Evolutionary conservation across 1,140 invertebrate species (phyloP).

Genomic region (Lethrus apterus): DNA sequence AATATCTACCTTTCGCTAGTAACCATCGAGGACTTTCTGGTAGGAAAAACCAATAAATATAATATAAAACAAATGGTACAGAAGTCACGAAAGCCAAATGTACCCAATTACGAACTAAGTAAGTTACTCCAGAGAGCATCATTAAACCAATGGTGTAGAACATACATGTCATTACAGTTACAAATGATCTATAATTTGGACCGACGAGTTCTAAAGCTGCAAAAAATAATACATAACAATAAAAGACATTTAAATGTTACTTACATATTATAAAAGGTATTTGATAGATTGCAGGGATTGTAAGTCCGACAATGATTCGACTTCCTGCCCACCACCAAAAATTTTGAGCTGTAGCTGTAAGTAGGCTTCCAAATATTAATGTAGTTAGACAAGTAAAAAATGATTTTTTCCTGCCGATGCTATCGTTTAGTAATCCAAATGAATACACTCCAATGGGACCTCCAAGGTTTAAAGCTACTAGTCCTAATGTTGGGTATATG

Average conservation of each 20-base stretch:
- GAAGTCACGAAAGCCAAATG: constrained; percentile 70
- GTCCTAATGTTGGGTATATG: constrained; percentile 76
- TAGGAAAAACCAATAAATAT: constrained; percentile 76
- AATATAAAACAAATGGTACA: constrained; percentile 75
- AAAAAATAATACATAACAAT: constrained; percentile 35
- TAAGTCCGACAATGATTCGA: constrained; percentile 72
- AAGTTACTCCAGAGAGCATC: constrained; percentile 71
- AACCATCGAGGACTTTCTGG: constrained; percentile 83
- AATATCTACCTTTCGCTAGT: constrained; percentile 66
- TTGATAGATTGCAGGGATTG: constrained; percentile 89
- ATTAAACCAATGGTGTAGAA: constrained; percentile 83
- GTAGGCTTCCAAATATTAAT: constrained; percentile 65
- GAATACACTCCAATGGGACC: constrained; percentile 80
- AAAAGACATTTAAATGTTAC: constrained; percentile 28
- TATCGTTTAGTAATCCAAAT: constrained; percentile 77
- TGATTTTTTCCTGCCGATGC: constrained; percentile 69
- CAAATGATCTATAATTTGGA: constrained; percentile 82
- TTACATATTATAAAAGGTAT: constrained; percentile 92
- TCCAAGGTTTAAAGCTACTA: constrained; percentile 74
- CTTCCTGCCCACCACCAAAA: constrained; percentile 77
- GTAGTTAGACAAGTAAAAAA: constrained; percentile 76
- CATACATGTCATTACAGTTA: constrained; percentile 82
- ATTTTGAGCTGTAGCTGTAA: constrained; percentile 64
- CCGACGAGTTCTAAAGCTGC: constrained; percentile 86
- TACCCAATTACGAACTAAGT: constrained; percentile 75